Evolutionary conservation across 2,113 vertebrate genomes (phyloP).

Genomic region (Litocranius walleri): DNA sequence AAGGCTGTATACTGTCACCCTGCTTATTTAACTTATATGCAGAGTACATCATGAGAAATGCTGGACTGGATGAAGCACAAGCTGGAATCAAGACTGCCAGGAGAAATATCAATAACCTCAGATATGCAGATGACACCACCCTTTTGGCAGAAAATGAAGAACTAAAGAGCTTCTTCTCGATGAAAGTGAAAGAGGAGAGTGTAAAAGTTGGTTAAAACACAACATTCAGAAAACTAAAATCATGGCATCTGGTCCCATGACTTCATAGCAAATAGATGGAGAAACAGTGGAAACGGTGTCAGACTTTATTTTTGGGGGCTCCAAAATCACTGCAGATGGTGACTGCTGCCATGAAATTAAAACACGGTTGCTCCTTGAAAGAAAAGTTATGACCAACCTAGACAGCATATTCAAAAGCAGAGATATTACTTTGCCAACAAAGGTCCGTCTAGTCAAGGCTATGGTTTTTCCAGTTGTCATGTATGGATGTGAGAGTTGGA

Average conservation of each 20-base stretch:
- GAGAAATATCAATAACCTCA: neutral
- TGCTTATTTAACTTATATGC: neutral
- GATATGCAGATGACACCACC: neutral
- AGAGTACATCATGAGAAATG: neutral
- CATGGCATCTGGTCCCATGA: neutral
- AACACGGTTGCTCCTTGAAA: neutral
- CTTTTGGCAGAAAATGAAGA: neutral
- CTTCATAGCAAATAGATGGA: neutral
- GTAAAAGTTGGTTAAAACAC: neutral
- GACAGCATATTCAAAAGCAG: neutral
- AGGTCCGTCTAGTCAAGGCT: neutral
- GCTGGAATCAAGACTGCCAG: neutral
- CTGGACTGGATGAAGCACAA: neutral
- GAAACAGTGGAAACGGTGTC: neutral
- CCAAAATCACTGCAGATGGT: neutral
- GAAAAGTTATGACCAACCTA: neutral
- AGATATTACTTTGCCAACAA: neutral
- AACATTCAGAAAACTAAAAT: neutral
- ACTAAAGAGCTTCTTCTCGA: neutral
- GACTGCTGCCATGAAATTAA: neutral
- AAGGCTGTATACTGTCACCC: neutral
- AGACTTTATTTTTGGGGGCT: neutral
- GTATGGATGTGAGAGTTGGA: neutral
- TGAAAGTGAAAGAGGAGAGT: neutral
- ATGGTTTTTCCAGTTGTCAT: neutral